Conservation (phyloP, 2,888 invertebrate species). For the Lamellibrachia columna region DNA sequence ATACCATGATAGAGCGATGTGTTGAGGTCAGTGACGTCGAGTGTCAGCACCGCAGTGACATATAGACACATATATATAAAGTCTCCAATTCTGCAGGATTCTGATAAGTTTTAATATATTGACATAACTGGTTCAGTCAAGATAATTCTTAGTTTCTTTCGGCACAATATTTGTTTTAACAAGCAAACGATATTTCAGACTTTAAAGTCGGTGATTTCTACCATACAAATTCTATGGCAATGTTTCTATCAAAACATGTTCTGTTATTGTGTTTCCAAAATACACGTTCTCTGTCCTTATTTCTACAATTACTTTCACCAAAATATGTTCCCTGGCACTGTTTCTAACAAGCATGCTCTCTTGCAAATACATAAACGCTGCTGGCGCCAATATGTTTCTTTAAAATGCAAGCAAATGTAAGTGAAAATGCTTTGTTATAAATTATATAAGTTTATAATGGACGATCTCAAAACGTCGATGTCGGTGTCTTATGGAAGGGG, state of each 20-base stretch:
- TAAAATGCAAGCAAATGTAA: not conserved
- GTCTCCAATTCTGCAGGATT: not conserved
- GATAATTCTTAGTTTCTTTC: not conserved
- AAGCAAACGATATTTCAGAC: too few relatives aligned
- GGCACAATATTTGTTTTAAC: not conserved
- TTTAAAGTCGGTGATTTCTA: not conserved
- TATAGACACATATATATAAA: not conserved
- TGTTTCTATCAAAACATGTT: too few relatives aligned
- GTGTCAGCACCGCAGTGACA: not conserved
- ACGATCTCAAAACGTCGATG: too few relatives aligned
- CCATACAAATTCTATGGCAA: not conserved
- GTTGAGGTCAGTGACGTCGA: not conserved
- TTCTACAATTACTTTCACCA: not conserved
- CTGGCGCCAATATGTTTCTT: not conserved
- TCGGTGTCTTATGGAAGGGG: not conserved
- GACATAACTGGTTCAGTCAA: not conserved
- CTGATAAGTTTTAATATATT: not conserved
- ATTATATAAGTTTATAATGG: too few relatives aligned
- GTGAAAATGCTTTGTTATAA: too few relatives aligned
- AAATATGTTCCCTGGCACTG: not conserved
- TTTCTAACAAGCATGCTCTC: not conserved
- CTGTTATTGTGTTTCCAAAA: not conserved
- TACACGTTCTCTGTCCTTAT: not conserved
- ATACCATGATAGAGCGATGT: not conserved
- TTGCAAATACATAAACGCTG: not conserved